Conservation (phyloP, 2,888 invertebrate species). For the Hemicrepidius hirtus region DNA sequence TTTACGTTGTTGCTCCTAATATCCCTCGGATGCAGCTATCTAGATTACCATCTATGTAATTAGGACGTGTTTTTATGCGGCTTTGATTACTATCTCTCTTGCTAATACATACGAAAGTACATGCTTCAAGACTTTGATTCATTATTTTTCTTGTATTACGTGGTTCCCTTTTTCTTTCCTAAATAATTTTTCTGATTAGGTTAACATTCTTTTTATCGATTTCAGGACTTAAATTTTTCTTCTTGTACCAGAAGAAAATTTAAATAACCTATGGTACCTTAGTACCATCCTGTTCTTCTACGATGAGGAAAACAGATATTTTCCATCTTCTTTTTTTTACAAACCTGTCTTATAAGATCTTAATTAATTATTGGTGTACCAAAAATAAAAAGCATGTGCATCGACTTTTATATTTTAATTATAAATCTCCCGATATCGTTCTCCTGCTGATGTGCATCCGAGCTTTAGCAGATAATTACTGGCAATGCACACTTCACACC, state of each 20-base stretch:
- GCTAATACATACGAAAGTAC: conserved; percentile 12
- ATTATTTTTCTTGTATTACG: background rate
- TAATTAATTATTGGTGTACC: too few species aligned
- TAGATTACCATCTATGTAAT: conserved; percentile 47
- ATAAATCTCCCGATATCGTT: background rate
- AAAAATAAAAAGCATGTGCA: conserved; percentile 5
- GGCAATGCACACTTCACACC: conserved; percentile 35
- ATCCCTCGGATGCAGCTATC: conserved; percentile 33
- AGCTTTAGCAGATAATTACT: conserved; percentile 24
- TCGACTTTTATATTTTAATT: conserved; percentile 8
- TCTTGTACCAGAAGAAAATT: too few species aligned
- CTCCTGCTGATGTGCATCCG: conserved; percentile 13
- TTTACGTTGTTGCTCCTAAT: conserved; percentile 42
- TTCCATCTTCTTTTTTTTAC: too few species aligned
- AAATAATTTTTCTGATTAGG: background rate
- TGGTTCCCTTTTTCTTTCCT: background rate
- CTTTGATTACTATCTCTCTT: conserved; percentile 38
- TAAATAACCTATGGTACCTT: too few species aligned
- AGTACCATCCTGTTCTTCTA: too few species aligned
- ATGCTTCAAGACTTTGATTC: conserved; percentile 29
- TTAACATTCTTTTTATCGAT: too few species aligned
- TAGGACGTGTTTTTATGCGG: conserved; percentile 43
- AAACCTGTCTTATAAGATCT: too few species aligned
- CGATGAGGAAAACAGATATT: too few species aligned
- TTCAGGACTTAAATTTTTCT: too few species aligned